Percentiles rank a stretch among this genome's conserved stretches.
Evolutionary conservation across 2,888 invertebrate species (phyloP).

Genomic region (Andrena praecox): DNA sequence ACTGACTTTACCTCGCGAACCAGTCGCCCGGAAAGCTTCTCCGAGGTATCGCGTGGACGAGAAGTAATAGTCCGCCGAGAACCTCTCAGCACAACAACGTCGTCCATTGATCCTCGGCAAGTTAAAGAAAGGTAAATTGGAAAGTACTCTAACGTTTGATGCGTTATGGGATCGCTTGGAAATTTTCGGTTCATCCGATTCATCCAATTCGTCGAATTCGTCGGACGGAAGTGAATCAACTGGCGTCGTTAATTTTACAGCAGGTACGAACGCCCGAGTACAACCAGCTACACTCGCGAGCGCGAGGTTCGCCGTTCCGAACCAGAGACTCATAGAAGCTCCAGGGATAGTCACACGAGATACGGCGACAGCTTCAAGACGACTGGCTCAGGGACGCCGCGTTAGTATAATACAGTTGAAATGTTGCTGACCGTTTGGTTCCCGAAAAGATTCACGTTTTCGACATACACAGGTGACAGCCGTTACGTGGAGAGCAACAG

Average conservation of each 20-base stretch:
- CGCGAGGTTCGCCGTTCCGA: constrained; percentile 83
- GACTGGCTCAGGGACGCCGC: constrained; percentile 80
- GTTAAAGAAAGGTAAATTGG: constrained; percentile 81
- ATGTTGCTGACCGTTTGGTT: not conserved
- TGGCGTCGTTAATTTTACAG: not conserved
- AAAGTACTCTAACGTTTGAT: not conserved
- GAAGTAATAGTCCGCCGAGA: constrained; percentile 83
- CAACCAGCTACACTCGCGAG: constrained; percentile 79
- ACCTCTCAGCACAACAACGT: constrained; percentile 75
- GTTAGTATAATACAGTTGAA: constrained; percentile 74
- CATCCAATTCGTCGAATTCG: not conserved
- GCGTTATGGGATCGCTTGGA: no score
- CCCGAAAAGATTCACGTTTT: not conserved
- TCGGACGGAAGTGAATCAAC: not conserved
- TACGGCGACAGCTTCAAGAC: constrained; percentile 82
- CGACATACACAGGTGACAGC: constrained; percentile 76
- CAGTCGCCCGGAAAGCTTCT: constrained; percentile 81
- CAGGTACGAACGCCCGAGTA: constrained; percentile 81
- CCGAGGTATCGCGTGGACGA: constrained; percentile 81
- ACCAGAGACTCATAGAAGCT: constrained; percentile 81
- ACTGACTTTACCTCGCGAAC: constrained; percentile 81
- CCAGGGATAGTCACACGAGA: constrained; percentile 81
- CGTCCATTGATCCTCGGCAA: constrained; percentile 82
- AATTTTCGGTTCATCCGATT: not conserved
- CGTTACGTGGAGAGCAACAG: constrained; percentile 83